Base-by-base conservation (phyloP, 2,797 vertebrate species). In the Poecilia velifera region DNA sequence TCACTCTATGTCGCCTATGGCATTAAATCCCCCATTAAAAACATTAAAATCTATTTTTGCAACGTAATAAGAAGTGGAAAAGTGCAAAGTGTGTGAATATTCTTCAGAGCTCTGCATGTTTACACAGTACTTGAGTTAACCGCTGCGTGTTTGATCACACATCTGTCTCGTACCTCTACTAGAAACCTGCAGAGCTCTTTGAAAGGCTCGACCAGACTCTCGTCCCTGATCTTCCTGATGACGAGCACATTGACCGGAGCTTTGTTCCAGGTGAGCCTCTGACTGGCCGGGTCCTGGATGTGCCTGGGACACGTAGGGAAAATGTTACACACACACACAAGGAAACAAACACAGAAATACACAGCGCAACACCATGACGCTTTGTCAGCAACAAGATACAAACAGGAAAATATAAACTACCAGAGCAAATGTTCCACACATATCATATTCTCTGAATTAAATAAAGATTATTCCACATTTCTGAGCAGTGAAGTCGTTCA, bases 241-340 rank as follows among this genome's bases (percentile, higher is more conserved):
- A 97, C 93, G 0, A 97, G 92, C 6, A 97, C 95, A 0, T 96
- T 96, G 71, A 95, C 92, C 0, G 96, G 96, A 47, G 96, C 95
- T 79, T 96, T 96, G 81, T 93, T 96, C 96, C 96, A 97, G 68
- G 95, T 96, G 77, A 97, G 94, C 36, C 96, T 90, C 91, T 96
- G 96, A 84, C 96, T 97, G 75, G 95, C 95, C 0, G 96, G 96
- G 84, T 97, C 96, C 88, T 97, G 96, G 84, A 97, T 97, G 84
- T 96, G 96, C 96, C 96, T 97, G 86, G 3, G 6, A 83, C 79
- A 82, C 9, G 6, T 3, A 81, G 13, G 84, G 36, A 72, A 84
- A 73, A 76, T 51, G 25, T 68, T 41, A 79, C 8, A n/a, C 28
- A 80, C 20, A 36, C 43, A 16, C 47, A 53, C 22, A 28, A 20